These are phyloP conservation scores for Toxonevra muliebris DNA, from an alignment of 2,888 invertebrate species.

Conservation along the genomic window DNA sequence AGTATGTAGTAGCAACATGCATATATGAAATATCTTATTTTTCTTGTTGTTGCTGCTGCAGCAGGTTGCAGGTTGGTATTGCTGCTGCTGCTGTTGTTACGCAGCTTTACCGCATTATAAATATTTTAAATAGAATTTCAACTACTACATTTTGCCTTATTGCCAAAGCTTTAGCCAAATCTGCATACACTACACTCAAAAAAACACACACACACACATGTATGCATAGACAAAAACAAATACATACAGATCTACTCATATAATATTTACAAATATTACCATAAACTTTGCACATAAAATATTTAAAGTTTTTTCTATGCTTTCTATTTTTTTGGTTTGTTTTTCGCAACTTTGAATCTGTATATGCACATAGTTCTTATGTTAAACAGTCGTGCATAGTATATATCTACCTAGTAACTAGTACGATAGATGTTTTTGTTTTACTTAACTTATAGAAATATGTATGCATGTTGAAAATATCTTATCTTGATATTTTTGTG, in stretches of 20 bases:
- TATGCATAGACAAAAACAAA: background rate
- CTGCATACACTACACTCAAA: background rate
- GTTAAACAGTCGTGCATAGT: too few species aligned
- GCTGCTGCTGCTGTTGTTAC: constrained; percentile 3
- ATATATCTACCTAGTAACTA: too few species aligned
- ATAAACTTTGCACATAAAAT: constrained; percentile 6
- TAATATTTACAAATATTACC: background rate
- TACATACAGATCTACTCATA: background rate
- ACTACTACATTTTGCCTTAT: constrained; percentile 9
- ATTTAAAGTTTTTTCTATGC: constrained; percentile 4
- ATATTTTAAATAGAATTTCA: constrained; percentile 22
- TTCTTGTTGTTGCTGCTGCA: background rate
- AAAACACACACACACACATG: background rate
- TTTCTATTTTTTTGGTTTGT: background rate
- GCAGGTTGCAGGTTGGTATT: background rate
- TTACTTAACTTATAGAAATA: too few species aligned
- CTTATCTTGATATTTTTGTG: too few species aligned
- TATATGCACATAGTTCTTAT: too few species aligned
- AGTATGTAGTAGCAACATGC: too few species aligned
- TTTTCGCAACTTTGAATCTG: background rate
- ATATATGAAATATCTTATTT: too few species aligned
- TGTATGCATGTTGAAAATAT: too few species aligned
- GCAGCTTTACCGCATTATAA: constrained; percentile 26
- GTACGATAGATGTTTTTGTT: too few species aligned
- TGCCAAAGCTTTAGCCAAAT: constrained; percentile 2